Conservation (phyloP, 2,888 invertebrate species). For the Oegoconia quadripuncta region DNA sequence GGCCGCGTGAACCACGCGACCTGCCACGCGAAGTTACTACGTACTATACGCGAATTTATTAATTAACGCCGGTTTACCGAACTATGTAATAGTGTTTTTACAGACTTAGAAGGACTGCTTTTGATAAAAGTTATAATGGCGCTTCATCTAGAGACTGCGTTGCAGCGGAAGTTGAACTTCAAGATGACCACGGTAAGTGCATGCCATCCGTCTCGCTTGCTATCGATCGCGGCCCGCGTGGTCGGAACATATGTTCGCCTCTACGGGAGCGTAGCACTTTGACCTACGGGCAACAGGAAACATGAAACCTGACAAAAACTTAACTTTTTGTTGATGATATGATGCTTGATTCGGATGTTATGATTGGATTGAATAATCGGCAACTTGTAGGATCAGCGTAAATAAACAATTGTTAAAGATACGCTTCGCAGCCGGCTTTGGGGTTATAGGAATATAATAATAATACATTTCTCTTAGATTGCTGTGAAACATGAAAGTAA, state of each 20-base stretch:
- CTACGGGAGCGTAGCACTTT: slow-evolving; percentile 52
- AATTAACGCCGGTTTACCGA: slow-evolving; percentile 52
- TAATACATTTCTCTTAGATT: slow-evolving; percentile 10
- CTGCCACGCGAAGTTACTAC: slow-evolving; percentile 60
- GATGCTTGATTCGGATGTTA: slow-evolving; percentile 30
- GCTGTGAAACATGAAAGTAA: neutral
- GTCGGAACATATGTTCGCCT: slow-evolving; percentile 67
- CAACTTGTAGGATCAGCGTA: slow-evolving; percentile 41
- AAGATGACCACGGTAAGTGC: slow-evolving; percentile 78
- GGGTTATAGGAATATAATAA: slow-evolving; percentile 19
- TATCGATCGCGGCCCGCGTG: slow-evolving; percentile 71
- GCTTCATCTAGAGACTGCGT: slow-evolving; percentile 72
- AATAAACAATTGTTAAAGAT: slow-evolving; percentile 69
- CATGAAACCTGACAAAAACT: slow-evolving; percentile 34
- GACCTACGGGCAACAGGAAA: slow-evolving; percentile 34
- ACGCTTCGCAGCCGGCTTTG: slow-evolving; percentile 35
- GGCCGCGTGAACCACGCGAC: slow-evolving; percentile 74
- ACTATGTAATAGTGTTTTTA: slow-evolving; percentile 65
- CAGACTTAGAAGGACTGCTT: slow-evolving; percentile 38
- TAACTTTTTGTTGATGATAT: slow-evolving; percentile 30
- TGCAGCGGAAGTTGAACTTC: slow-evolving; percentile 77
- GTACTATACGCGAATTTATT: slow-evolving; percentile 64
- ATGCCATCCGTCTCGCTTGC: slow-evolving; percentile 50
- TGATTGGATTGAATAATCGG: slow-evolving; percentile 30
- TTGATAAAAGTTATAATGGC: slow-evolving; percentile 52